Percentiles rank a stretch among this genome's conserved stretches.
phyloP scores from a whole-genome alignment of 2,113 vertebrate species.

The Fregetta grallaria region DNA sequence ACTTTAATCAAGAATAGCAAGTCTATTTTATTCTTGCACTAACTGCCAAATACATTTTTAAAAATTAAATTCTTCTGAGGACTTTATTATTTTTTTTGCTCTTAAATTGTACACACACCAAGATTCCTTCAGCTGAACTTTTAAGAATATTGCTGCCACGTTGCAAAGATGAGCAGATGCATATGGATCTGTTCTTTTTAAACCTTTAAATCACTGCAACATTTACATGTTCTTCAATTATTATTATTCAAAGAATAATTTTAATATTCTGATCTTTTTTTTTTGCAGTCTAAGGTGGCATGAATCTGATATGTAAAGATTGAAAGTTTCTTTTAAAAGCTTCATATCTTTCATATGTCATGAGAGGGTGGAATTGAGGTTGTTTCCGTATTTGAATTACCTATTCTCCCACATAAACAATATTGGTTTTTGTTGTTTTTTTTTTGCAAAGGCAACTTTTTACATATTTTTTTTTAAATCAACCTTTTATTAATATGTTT shows the following conservation, averaged over 20 bases:
- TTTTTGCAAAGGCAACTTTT: neutral
- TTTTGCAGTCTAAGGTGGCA: neutral
- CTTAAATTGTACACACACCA: neutral
- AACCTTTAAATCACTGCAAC: neutral
- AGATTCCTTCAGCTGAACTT: neutral
- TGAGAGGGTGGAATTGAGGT: neutral
- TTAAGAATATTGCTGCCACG: neutral
- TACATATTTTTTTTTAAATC: accelerated
- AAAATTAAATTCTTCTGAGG: neutral
- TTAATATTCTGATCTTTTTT: neutral
- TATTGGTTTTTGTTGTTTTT: neutral
- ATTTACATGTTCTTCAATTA: neutral
- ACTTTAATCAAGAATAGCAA: neutral
- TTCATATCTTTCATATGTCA: neutral
- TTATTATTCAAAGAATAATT: neutral
- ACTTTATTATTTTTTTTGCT: neutral
- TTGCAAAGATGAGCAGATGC: neutral
- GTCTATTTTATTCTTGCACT: neutral
- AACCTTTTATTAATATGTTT: neutral
- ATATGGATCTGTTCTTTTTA: neutral
- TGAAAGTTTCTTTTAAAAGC: neutral
- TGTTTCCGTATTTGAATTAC: neutral
- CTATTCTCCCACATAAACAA: neutral
- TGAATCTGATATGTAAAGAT: neutral
- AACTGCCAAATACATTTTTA: neutral